Percentiles rank a stretch among this genome's conserved stretches.
Conservation (phyloP, 2,113 vertebrate species). For the Nothocercus julius region DNA sequence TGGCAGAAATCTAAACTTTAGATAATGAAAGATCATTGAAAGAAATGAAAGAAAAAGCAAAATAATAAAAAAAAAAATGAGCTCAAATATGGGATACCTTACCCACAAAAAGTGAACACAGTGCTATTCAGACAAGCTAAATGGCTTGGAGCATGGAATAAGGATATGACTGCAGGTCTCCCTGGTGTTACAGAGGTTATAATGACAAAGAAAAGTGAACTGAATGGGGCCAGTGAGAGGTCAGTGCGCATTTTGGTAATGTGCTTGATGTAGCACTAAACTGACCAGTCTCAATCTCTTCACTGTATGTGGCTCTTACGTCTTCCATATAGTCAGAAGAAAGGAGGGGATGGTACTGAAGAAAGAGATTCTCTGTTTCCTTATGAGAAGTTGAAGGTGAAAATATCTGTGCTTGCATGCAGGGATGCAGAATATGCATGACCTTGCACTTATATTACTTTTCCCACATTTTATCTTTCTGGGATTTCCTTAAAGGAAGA, state of each 20-base stretch:
- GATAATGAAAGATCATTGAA: slow-evolving; percentile 79
- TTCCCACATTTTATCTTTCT: background rate
- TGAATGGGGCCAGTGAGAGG: background rate
- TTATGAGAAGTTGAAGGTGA: background rate
- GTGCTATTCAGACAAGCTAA: slow-evolving; percentile 58
- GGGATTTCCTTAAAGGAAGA: background rate
- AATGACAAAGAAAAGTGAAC: slow-evolving; percentile 22
- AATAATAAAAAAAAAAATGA: slow-evolving; percentile 76
- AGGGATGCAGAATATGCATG: background rate
- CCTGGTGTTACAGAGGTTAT: background rate
- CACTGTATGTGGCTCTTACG: background rate
- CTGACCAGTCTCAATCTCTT: background rate
- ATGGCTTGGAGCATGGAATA: background rate
- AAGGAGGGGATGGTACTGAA: background rate
- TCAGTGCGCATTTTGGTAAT: background rate
- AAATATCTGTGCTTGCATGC: background rate
- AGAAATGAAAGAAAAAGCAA: slow-evolving; percentile 76
- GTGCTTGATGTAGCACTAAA: background rate
- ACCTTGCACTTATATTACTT: background rate
- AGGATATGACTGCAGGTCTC: background rate
- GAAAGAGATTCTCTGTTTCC: background rate
- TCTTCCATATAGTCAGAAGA: background rate
- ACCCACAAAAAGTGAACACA: slow-evolving; percentile 78
- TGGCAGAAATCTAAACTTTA: slow-evolving; percentile 81
- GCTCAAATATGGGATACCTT: slow-evolving; percentile 80